Conservation (phyloP, 2,888 invertebrate genomes). For the Drosophila anceps region DNA sequence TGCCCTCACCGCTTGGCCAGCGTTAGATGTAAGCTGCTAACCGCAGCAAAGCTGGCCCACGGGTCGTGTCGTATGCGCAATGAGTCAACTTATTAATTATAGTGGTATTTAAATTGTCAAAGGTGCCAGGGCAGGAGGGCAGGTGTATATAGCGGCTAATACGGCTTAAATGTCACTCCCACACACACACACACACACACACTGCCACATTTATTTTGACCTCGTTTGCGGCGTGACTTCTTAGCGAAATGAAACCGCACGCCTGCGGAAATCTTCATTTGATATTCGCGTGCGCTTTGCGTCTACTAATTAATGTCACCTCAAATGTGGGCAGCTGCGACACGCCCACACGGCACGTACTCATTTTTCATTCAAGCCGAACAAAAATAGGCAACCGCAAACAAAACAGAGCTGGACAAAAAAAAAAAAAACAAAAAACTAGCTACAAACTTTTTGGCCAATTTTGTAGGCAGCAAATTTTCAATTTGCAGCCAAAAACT, state of each 20-base stretch:
- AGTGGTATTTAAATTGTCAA: constrained; percentile 46
- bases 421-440: constrained; percentile 22
- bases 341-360: constrained; percentile 28
- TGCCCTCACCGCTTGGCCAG: neutral
- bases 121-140: constrained; percentile 15
- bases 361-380: constrained; percentile 28
- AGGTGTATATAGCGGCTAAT: constrained; percentile 24
- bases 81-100: constrained; percentile 54
- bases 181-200: constrained; percentile 6
- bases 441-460: constrained; percentile 40
- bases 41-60: constrained; percentile 33
- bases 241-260: constrained; percentile 66
- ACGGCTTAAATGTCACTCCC: constrained; percentile 18
- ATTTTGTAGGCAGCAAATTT: constrained; percentile 47
- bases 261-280: constrained; percentile 59
- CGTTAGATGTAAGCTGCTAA: constrained; percentile 12
- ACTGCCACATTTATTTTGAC: constrained; percentile 43
- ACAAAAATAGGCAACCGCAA: constrained; percentile 2
- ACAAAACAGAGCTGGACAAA: neutral
- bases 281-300: constrained; percentile 40
- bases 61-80: constrained; percentile 26
- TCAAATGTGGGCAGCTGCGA: constrained; percentile 15
- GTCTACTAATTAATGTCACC: constrained; percentile 52
- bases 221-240: constrained; percentile 58
- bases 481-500: constrained; percentile 41